phyloP scores from a whole-genome alignment of 2,113 vertebrate species.

The Oncorhynchus masou region DNA sequence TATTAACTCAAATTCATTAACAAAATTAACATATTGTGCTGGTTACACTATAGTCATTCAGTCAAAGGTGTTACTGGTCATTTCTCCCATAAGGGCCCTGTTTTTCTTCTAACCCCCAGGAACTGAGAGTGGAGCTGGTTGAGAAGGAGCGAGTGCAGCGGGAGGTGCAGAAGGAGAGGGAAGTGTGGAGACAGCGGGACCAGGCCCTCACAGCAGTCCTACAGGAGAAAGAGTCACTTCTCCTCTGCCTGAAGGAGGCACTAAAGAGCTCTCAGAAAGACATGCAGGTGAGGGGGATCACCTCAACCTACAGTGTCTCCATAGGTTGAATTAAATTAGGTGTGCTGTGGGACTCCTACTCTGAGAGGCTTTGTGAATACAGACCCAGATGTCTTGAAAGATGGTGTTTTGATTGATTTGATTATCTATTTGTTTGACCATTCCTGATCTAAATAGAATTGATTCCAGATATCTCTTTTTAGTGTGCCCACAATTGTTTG shows the following conservation, averaged over 20 bases:
- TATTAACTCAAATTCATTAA: not conserved
- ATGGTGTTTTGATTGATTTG: too few species aligned
- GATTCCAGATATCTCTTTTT: too few species aligned
- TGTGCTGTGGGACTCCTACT: too few species aligned
- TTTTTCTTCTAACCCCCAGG: conserved; percentile 50
- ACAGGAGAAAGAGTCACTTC: conserved; percentile 69
- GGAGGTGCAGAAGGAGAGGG: conserved; percentile 65
- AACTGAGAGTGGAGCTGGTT: conserved; percentile 60
- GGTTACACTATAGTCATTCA: not conserved
- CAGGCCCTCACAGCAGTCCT: conserved; percentile 52
- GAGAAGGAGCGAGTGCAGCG: conserved; percentile 61
- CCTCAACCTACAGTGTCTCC: not conserved
- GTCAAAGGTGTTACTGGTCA: not conserved
- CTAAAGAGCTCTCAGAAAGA: conserved; percentile 62
- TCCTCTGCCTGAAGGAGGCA: conserved; percentile 59
- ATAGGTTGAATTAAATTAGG: not conserved
- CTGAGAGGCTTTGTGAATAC: too few species aligned
- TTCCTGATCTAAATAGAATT: too few species aligned
- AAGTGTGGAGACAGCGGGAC: conserved; percentile 64
- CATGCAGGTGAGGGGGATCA: conserved; percentile 56
- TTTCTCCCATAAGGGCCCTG: not conserved
- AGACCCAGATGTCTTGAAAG: too few species aligned
- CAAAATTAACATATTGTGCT: not conserved
- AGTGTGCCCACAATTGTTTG: too few species aligned
- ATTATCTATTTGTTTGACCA: too few species aligned